phyloP scores from a whole-genome alignment of 2,888 invertebrate genomes.

The Ophion slaviceki region DNA sequence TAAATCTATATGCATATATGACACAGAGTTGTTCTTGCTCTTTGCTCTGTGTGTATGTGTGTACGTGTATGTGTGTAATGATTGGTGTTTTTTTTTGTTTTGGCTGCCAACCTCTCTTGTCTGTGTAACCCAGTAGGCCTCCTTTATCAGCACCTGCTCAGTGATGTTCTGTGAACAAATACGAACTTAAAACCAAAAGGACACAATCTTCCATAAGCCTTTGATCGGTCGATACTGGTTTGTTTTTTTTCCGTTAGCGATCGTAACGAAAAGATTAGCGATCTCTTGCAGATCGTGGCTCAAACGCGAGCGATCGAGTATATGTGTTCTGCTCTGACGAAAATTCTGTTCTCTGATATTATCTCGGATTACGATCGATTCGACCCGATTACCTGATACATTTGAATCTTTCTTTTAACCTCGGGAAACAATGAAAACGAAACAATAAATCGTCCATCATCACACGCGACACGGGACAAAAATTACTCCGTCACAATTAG shows the following conservation, averaged over 20 bases:
- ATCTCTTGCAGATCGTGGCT: slow-evolving; percentile 3
- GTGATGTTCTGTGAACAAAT: slow-evolving; percentile 96
- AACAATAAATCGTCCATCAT: not conserved
- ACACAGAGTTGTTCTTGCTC: slow-evolving; percentile 78
- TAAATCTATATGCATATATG: slow-evolving; percentile 78
- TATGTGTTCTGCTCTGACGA: slow-evolving; percentile 25
- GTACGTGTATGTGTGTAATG: slow-evolving; percentile 56
- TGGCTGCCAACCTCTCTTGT: slow-evolving; percentile 94
- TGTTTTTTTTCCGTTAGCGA: slow-evolving; percentile 29
- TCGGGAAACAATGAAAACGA: slow-evolving; percentile 14
- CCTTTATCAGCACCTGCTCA: slow-evolving; percentile 97
- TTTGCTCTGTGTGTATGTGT: slow-evolving; percentile 59
- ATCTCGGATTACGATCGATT: not conserved
- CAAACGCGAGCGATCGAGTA: not conserved
- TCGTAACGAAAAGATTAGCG: slow-evolving; percentile 19
- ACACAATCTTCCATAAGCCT: slow-evolving; percentile 64
- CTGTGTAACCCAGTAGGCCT: slow-evolving; percentile 96
- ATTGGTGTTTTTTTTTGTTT: slow-evolving; percentile 77
- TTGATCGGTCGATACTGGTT: slow-evolving; percentile 17
- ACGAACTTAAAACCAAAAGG: slow-evolving; percentile 77
- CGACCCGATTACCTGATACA: slow-evolving; percentile 39
- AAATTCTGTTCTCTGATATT: slow-evolving; percentile 21
- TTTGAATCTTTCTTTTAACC: slow-evolving; percentile 10
- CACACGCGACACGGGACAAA: not conserved
- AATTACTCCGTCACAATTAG: slow-evolving; percentile 26